Percentiles rank a stretch among this genome's conserved stretches.
These are phyloP conservation scores for Cranoglanis bouderius DNA, from an alignment of 2,113 vertebrate species.

Conservation along the genomic window DNA sequence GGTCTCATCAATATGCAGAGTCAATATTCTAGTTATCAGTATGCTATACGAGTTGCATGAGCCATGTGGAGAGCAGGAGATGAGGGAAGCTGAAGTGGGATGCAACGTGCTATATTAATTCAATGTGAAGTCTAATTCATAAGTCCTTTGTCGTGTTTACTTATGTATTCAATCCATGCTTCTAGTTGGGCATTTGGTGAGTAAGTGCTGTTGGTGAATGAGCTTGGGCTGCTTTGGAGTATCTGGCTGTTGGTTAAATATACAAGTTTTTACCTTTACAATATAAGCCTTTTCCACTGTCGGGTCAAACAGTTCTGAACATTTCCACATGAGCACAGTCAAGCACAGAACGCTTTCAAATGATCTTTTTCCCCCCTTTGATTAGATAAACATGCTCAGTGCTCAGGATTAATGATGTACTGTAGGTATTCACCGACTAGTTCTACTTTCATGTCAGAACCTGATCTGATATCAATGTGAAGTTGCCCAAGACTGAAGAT, in stretches of 20 bases:
- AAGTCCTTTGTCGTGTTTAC: not conserved
- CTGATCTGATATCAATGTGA: not conserved
- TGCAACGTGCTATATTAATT: slow-evolving; percentile 10
- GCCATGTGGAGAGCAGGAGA: slow-evolving; percentile 17
- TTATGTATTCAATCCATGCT: slow-evolving; percentile 4
- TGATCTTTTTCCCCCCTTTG: not conserved
- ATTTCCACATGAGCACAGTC: not conserved
- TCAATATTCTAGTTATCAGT: slow-evolving; percentile 50
- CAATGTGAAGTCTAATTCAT: slow-evolving; percentile 11
- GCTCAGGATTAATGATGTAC: not conserved
- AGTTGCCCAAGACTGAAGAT: not conserved
- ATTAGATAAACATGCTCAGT: not conserved
- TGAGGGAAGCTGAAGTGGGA: slow-evolving; percentile 10
- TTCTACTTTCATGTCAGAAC: not conserved
- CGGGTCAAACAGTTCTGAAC: not conserved
- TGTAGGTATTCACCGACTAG: not conserved
- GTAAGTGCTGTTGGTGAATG: not conserved
- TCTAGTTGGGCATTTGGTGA: not conserved
- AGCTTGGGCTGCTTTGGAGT: not conserved
- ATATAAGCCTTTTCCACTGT: not conserved
- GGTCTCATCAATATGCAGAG: slow-evolving; percentile 47
- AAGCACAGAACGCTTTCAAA: not conserved
- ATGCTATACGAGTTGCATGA: slow-evolving; percentile 32
- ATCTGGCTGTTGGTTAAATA: not conserved
- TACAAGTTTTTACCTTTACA: not conserved